phyloP scores from a whole-genome alignment of 2,113 vertebrate genomes.

The Megaceryle maxima region DNA sequence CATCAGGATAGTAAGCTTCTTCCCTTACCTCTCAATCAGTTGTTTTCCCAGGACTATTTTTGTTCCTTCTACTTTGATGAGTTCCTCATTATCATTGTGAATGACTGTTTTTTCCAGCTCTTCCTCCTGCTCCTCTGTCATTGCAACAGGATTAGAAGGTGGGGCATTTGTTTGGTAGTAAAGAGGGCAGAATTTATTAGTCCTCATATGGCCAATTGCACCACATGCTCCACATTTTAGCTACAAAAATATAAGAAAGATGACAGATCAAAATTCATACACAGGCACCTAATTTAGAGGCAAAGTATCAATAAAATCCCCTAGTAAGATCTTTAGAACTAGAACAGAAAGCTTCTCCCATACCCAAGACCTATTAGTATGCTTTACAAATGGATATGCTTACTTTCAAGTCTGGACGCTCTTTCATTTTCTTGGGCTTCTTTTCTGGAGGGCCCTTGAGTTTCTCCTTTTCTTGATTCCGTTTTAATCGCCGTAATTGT shows the following conservation, averaged over 20 bases:
- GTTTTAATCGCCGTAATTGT: constrained; percentile 90
- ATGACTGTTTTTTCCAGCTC: constrained; percentile 98
- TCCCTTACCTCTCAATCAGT: constrained; percentile 91
- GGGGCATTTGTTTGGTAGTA: constrained; percentile 99
- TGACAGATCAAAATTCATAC: background rate
- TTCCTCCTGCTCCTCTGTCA: constrained; percentile 99
- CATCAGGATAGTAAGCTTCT: background rate
- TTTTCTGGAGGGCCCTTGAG: constrained; percentile 96
- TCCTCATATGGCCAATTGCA: constrained; percentile 98
- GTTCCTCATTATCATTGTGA: constrained; percentile 96
- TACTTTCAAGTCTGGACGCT: constrained; percentile 97
- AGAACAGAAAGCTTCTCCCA: background rate
- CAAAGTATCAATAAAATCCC: background rate
- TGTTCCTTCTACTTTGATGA: constrained; percentile 98
- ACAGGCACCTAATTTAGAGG: background rate
- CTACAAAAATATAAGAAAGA: constrained; percentile 67
- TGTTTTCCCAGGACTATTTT: constrained; percentile 98
- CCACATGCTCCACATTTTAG: constrained; percentile 97
- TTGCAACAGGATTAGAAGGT: constrained; percentile 96
- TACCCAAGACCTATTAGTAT: background rate
- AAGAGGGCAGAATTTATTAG: constrained; percentile 97
- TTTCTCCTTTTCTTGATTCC: constrained; percentile 97
- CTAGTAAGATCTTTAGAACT: background rate
- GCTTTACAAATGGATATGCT: background rate
- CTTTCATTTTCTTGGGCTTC: constrained; percentile 96